These are phyloP conservation scores for Scolopax bukidnonensis DNA, from an alignment of 2,797 vertebrate genomes.

Conservation along the genomic window DNA sequence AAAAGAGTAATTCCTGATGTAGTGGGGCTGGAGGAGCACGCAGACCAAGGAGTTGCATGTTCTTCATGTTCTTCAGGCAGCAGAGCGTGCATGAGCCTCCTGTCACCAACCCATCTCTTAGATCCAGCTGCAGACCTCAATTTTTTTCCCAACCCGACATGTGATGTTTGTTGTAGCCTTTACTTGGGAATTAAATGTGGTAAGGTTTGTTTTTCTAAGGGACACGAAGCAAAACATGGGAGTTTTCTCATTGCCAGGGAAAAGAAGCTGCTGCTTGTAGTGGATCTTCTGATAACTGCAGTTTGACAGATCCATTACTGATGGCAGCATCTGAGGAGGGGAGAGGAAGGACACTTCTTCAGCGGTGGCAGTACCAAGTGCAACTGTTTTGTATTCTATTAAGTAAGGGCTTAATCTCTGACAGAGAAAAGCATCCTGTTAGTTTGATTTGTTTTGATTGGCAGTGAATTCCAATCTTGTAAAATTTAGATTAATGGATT, in stretches of 20 bases:
- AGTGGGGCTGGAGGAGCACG: background rate
- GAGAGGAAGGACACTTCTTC: conserved; percentile 35
- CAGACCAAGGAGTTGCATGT: background rate
- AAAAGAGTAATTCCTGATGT: background rate
- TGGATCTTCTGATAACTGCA: conserved; percentile 18
- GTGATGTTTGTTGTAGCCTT: background rate
- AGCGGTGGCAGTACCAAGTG: conserved; percentile 41
- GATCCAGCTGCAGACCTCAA: background rate
- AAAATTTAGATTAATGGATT: conserved; percentile 62
- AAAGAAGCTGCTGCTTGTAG: conserved; percentile 10
- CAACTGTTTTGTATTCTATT: conserved; percentile 38
- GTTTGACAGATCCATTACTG: conserved; percentile 43
- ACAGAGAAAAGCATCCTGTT: conserved; percentile 37
- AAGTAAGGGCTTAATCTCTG: conserved; percentile 60
- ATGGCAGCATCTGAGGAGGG: background rate
- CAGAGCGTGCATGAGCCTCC: background rate
- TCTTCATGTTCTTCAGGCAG: background rate
- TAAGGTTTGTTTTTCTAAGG: background rate
- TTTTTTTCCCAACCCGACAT: rapidly evolving
- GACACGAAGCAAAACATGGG: background rate
- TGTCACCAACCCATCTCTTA: background rate
- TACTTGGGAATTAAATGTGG: background rate
- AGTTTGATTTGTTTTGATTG: conserved; percentile 60
- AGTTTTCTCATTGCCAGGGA: background rate
- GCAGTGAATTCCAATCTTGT: conserved; percentile 43